Percentiles rank a stretch among this genome's conserved stretches.
These are phyloP conservation scores for Tangara arthus DNA, from an alignment of 2,797 vertebrate species.

Conservation along the genomic window DNA sequence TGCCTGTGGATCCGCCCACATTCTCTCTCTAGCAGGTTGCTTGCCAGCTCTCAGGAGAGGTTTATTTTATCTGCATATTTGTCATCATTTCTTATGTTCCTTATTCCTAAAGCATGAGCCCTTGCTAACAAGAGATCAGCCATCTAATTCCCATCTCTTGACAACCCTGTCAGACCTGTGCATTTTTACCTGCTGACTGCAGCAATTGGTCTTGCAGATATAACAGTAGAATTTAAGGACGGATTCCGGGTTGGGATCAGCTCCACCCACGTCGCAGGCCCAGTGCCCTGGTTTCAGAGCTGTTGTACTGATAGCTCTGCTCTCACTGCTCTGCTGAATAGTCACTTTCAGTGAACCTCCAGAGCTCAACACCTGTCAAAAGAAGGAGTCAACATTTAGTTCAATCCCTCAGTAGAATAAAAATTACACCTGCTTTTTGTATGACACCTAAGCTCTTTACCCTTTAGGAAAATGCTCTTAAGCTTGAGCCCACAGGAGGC, in stretches of 20 bases:
- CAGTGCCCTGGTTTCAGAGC: constrained; percentile 64
- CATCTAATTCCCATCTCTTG: background rate
- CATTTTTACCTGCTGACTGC: constrained; percentile 86
- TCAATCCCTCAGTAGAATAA: background rate
- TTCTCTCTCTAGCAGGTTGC: background rate
- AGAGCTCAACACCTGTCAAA: constrained; percentile 72
- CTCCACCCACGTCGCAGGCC: background rate
- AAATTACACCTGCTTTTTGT: background rate
- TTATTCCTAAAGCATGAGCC: background rate
- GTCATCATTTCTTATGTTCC: background rate
- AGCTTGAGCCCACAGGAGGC: background rate
- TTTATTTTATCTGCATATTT: constrained; percentile 23
- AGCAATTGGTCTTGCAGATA: constrained; percentile 91
- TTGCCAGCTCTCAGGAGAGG: background rate
- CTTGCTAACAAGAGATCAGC: background rate
- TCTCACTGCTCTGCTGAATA: constrained; percentile 79
- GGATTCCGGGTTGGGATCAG: constrained; percentile 58
- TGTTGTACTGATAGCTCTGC: constrained; percentile 75
- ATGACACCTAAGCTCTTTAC: background rate
- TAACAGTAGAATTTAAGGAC: constrained; percentile 92
- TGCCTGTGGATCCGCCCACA: constrained; percentile 52
- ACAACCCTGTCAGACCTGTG: background rate
- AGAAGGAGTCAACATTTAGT: background rate
- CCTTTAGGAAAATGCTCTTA: background rate
- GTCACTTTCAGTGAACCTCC: constrained; percentile 78